Conservation (phyloP, 2,113 vertebrate species). For the Oostethus manadensis region DNA sequence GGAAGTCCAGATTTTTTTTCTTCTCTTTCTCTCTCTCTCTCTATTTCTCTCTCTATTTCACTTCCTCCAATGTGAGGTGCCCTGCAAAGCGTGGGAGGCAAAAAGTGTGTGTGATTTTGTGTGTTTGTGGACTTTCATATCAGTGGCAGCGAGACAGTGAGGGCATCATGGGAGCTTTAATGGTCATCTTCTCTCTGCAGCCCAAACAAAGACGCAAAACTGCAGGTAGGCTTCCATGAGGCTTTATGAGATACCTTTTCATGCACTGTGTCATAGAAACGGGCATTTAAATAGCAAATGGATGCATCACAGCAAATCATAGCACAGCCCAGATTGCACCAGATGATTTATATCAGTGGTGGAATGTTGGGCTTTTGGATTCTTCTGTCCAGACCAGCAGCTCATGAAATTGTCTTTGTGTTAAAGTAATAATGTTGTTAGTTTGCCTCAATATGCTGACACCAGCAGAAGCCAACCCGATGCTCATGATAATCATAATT, state of each 20-base stretch:
- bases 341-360: no score
- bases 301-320: not conserved
- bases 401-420: conserved; percentile 58
- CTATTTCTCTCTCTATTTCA: not conserved
- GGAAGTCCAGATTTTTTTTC: not conserved
- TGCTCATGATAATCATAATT: not conserved
- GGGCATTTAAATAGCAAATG: not conserved
- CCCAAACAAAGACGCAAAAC: conserved; percentile 56
- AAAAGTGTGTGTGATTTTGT: conserved; percentile 15
- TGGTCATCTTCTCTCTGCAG: conserved; percentile 70
- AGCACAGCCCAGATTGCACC: no score
- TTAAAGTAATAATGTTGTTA: conserved; percentile 18
- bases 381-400: conserved; percentile 44
- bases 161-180: conserved; percentile 50
- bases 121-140: conserved; percentile 39
- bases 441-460: conserved; percentile 7
- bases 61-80: conserved; percentile 1
- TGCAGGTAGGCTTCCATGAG: conserved; percentile 57
- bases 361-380: no score
- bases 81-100: conserved; percentile 21
- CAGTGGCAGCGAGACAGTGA: conserved; percentile 36
- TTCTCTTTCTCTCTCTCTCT: not conserved
- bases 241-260: not conserved
- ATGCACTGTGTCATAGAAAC: no score
- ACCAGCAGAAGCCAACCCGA: not conserved